Percentiles rank a stretch among this genome's conserved stretches.
phyloP scores from a whole-genome alignment of 2,797 vertebrate genomes.

The Spatula versicolor region DNA sequence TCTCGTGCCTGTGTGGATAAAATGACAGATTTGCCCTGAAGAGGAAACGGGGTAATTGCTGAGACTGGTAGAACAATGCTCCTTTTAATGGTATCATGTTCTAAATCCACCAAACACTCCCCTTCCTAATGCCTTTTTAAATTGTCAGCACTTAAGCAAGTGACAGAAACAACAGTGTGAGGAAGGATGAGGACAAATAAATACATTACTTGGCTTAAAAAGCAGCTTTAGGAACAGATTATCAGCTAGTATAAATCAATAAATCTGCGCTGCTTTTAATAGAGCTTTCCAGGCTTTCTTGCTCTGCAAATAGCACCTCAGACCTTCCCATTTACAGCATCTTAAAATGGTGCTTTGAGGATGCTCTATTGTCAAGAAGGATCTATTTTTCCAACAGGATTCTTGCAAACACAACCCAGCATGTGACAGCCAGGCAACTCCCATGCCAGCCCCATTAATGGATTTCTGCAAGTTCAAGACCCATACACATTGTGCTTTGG shows the following conservation, averaged over 20 bases:
- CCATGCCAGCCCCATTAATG: slow-evolving; percentile 24
- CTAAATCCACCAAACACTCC: neutral
- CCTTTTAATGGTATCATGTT: neutral
- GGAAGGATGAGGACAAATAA: neutral
- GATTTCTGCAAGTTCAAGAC: slow-evolving; percentile 34
- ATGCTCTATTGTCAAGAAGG: slow-evolving; percentile 8
- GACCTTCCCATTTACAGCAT: neutral
- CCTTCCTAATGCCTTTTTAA: slow-evolving; percentile 42
- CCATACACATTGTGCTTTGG: neutral
- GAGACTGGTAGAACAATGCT: slow-evolving; percentile 22
- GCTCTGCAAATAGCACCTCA: slow-evolving; percentile 9
- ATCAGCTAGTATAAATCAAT: neutral
- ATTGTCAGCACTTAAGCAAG: neutral
- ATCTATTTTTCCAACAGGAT: slow-evolving; percentile 30
- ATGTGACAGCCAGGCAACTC: slow-evolving; percentile 24
- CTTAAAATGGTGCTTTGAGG: neutral
- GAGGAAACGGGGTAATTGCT: slow-evolving; percentile 18
- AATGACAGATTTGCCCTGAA: slow-evolving; percentile 17
- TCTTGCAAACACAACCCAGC: neutral
- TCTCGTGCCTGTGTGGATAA: slow-evolving; percentile 34
- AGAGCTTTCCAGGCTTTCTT: neutral
- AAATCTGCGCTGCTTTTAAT: neutral
- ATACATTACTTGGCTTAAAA: slow-evolving; percentile 11
- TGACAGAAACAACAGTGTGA: neutral
- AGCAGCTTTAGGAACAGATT: slow-evolving; percentile 1